Evolutionary conservation across 2,113 vertebrate species (phyloP).

Genomic region (Mormyrus iriodes): DNA sequence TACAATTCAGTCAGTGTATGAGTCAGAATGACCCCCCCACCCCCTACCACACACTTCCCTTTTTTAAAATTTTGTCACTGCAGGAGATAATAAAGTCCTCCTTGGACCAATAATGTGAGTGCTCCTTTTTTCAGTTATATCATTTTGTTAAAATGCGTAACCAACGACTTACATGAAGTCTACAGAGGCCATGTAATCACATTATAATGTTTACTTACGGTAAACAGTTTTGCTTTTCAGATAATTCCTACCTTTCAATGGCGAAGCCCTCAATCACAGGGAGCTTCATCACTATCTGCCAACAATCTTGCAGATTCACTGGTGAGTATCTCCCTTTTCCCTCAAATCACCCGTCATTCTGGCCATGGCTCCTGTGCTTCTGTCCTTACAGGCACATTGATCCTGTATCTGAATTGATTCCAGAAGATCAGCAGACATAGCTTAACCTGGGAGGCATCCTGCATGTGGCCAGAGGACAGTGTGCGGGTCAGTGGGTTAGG

Average conservation of each 20-base stretch:
- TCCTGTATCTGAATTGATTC: not conserved
- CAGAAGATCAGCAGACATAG: not conserved
- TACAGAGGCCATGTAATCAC: not conserved
- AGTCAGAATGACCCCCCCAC: not conserved
- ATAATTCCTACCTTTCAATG: not conserved
- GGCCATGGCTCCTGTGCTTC: not conserved
- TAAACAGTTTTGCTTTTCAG: not conserved
- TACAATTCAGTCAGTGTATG: slow-evolving; percentile 26
- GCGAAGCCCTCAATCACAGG: not conserved
- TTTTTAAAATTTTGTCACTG: not conserved
- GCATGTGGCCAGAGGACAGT: not conserved
- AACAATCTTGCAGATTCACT: not conserved
- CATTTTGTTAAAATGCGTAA: not conserved
- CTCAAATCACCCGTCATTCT: not conserved
- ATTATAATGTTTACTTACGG: not conserved
- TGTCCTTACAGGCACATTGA: not conserved
- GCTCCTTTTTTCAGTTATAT: not conserved
- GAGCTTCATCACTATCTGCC: not conserved
- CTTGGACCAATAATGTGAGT: not conserved
- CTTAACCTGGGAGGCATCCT: not conserved
- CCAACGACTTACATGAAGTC: not conserved
- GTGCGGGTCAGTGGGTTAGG: not conserved
- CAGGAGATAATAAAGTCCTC: not conserved
- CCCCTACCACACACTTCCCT: not conserved
- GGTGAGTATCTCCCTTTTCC: not conserved